A percentile compares a stretch with the other conserved stretches of the same genome.
These are phyloP conservation scores for Hucho hucho DNA, from an alignment of 2,113 vertebrate species.

Conservation along the genomic window DNA sequence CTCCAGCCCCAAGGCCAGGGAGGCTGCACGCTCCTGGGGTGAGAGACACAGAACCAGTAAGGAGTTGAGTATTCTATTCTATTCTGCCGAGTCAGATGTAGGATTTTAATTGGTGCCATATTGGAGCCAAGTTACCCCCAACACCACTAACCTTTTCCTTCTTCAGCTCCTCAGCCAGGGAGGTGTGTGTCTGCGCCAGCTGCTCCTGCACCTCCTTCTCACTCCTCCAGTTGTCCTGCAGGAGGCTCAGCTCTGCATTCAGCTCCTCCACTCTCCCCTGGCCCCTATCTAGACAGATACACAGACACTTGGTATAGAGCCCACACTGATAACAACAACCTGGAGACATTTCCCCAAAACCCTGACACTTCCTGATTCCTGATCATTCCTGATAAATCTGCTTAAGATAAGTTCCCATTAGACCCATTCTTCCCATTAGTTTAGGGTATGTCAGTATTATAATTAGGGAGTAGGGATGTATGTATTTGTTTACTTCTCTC, in stretches of 20 bases:
- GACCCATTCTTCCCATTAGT: no score
- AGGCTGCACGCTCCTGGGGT: slow-evolving; percentile 74
- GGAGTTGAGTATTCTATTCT: no score
- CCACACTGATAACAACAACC: no score
- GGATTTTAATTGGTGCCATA: no score
- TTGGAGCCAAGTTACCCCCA: no score
- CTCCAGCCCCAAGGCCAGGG: slow-evolving; percentile 71
- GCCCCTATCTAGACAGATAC: slow-evolving; percentile 52
- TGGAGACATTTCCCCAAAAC: no score
- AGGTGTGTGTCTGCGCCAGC: slow-evolving; percentile 71
- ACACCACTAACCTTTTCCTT: slow-evolving; percentile 79
- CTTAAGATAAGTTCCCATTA: no score
- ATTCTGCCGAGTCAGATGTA: neutral
- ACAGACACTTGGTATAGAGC: no score
- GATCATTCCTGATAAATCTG: no score
- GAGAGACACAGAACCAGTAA: neutral
- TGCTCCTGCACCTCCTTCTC: slow-evolving; percentile 65
- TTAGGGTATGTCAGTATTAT: no score
- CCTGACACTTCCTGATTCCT: no score
- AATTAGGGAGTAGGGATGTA: no score
- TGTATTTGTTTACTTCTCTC: slow-evolving; percentile 79
- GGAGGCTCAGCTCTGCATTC: slow-evolving; percentile 69
- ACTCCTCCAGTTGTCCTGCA: slow-evolving; percentile 70
- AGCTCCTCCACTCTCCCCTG: slow-evolving; percentile 70
- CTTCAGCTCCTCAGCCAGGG: slow-evolving; percentile 67